Conservation (phyloP, 2,797 vertebrate species). For the Numenius phaeopus region DNA sequence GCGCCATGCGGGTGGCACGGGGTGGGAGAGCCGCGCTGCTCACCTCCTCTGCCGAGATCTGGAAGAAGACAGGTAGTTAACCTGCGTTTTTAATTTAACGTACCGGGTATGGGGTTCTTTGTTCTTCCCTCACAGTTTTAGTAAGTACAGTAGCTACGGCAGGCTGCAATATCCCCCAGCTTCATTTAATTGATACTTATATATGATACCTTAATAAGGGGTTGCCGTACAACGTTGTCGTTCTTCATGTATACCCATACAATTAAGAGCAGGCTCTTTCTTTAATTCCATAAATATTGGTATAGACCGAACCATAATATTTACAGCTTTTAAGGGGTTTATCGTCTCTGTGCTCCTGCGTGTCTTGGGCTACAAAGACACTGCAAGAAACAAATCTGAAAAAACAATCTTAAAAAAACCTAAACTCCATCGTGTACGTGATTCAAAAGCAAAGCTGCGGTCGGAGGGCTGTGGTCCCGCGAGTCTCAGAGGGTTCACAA, state of each 20-base stretch:
- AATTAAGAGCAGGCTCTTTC: neutral
- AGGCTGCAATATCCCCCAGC: neutral
- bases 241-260: neutral
- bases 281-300: neutral
- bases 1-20: rapidly evolving
- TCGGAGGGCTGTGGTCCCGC: neutral
- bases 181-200: neutral
- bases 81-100: neutral
- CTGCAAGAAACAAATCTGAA: neutral
- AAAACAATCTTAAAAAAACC: too few species aligned
- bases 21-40: neutral
- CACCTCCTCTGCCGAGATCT: neutral
- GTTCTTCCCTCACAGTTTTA: neutral
- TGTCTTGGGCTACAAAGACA: neutral
- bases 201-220: neutral
- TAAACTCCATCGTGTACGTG: neutral
- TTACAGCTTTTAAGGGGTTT: neutral
- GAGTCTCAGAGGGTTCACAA: neutral
- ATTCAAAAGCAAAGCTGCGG: neutral
- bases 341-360: neutral
- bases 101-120: neutral
- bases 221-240: neutral
- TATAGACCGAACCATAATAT: neutral
- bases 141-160: neutral
- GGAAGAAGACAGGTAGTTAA: neutral